Base-by-base conservation (phyloP, 2,113 vertebrate species). In the Myrmophylax atrothorax region DNA sequence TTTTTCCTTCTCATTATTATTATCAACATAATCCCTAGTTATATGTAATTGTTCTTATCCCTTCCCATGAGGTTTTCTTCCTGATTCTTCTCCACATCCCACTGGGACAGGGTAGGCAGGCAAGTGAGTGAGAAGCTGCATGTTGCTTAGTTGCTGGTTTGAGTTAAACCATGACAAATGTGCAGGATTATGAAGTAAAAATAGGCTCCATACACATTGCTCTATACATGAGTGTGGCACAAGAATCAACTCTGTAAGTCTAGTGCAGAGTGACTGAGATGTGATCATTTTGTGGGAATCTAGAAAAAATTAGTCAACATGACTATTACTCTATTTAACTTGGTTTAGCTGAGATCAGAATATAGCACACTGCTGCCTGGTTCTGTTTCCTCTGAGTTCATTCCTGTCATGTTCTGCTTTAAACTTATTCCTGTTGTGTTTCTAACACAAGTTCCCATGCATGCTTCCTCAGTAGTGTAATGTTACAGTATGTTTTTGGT, bases 381-480 rank as follows among this genome's bases (percentile, higher is more conserved):
- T 3, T 60, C 50, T 53, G 9, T 46, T 63, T 62, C 8, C 28
- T 75, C 24, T 0, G 1, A 46, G 60, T 40, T 87, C 3, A 4
- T 22, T 44, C 10, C 12, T 44, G 7, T 80, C 56, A n/a, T 58
- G 7, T 25, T 46, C 29, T 88, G n/a, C 62, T 83, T 89, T 24
- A 89, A 81, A 82, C 29, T 46, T 22, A 35, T 37, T 88, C 18
- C 46, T 56, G 1, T 31, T 74, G 50, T 46, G 38, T 75, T 89
- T 68, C 28, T 96, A 81, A 83, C 85, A 79, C 20, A 77, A 87
- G 66, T 82, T 95, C 83, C 38, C 49, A 6, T 44, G 29, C 58
- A 33, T 52, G 25, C 50, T 0, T 0, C 28, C 44, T 75, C 38
- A 29, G 23, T 6, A 50, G 15, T 1, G 1, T 55, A 46, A 23